phyloP scores from a whole-genome alignment of 2,113 vertebrate species.

The Pan troglodytes region NHGRI_mPanTro3-v2.1_pri NC_072403.2:46758501-46759000 shows the following conservation, averaged over 20 bases:
- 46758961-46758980: background rate
- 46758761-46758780: background rate
- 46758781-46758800: background rate
- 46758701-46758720: background rate
- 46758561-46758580: background rate
- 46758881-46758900: constrained; percentile 48
- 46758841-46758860: background rate
- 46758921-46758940: background rate
- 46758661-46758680: too few relatives aligned
- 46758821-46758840: constrained; percentile 13
- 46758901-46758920: background rate
- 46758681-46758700: background rate
- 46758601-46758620: rapidly evolving
- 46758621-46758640: rapidly evolving
- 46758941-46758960: background rate
- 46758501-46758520: background rate
- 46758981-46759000: too few relatives aligned
- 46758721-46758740: background rate
- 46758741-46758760: background rate
- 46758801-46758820: background rate
- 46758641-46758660: rapidly evolving
- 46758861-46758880: background rate
- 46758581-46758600: background rate
- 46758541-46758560: background rate
- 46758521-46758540: background rate